Evolutionary conservation across 2,113 vertebrate genomes (phyloP), one percentile per base, ranked within the genome.

Genomic region (Heterotilapia buettikoferi): DNA sequence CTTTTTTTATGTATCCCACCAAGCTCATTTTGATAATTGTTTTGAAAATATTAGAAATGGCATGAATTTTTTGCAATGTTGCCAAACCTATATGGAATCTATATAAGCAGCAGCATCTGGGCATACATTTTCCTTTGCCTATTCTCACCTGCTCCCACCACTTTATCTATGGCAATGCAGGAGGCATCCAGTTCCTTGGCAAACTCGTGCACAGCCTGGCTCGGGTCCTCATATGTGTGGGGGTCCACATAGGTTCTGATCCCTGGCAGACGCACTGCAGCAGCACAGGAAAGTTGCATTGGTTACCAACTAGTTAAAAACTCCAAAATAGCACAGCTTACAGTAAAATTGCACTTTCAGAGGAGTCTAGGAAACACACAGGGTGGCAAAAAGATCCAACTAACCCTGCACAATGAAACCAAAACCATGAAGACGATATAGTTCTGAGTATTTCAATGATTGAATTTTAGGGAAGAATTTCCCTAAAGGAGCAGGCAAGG

Each of bases 181-280:
- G 97, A 97, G n/a, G 97, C 96, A 5, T 97, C 97, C 80, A 97
- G 91, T 86, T 97, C 97, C 86, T 97, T 97, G 63, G 97, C 97
- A 61, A 97, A 97, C 91, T 97, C 97, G 14, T 97, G 97, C 83
- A 97, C 97, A 5, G 97, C 97, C 85, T 97, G 97, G 90, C 96
- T 96, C 3, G 97, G 97, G 91, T 97, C 97, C 89, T 97, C 97
- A 11, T 97, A 97, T 0, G 97, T 97, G 90, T 97, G 97, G 2
- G 97, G 97, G 89, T 97, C 97, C 61, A 97, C 96, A 12, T 97
- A 97, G n/a, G 97, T 97, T 86, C 95, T 96, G 90, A 97, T 95
- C 2, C 97, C 97, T 1, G 97, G 97, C 56, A 97, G 94, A 87
- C 97, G 96, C 91, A 97, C 97, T 97, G 88, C 86, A 91, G 85